Evolutionary conservation across 1,140 invertebrate species (phyloP), one percentile per base, ranked within the genome.

Genomic region (Lethrus apterus): DNA sequence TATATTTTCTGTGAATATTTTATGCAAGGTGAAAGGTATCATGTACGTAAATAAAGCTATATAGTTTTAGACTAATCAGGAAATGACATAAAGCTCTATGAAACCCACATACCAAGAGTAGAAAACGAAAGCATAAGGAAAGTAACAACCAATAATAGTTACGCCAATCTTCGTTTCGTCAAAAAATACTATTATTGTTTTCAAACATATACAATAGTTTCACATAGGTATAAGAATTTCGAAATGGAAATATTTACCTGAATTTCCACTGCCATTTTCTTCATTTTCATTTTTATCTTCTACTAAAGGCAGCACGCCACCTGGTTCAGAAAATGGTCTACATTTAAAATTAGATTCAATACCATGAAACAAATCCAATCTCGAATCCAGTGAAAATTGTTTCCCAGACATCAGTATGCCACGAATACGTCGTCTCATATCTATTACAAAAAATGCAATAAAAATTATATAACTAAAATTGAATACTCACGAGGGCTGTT

Each of bases 391-490:
- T 2, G 89, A 93, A 67, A 89, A 91, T 66, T 90, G 83, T 58
- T 86, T 86, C n/a, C 89, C 87, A 2, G 84, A 81, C 79, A 89
- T 87, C 31, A 92, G 70, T 59, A 93, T 90, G 7, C 89, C 89
- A 18, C 82, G 77, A 50, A 93, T 86, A 10, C 89, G 76, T 26
- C 89, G 74, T 17, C 88, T 73, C 77, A 91, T 86, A 4, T 83
- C 84, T 75, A 66, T 58, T 52, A 48, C 24, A 19, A 40, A 17
- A 29, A 41, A 46, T 29, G 17, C 7, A 41, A 24, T 11, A 3
- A 41, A 3, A 31, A 4, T 40, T 10, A 11, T 21, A 21, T 3
- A 43, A 29, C 23, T 3, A 14, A 29, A 32, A 18, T 17, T 7
- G 3, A 18, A n/a, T 19, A 43, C 61, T 74, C 73, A 79, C 87